A percentile compares a stretch with the other conserved stretches of the same genome.
phyloP scores from a whole-genome alignment of 2,888 invertebrate genomes.

The Phyllotreta cruciferae region DNA sequence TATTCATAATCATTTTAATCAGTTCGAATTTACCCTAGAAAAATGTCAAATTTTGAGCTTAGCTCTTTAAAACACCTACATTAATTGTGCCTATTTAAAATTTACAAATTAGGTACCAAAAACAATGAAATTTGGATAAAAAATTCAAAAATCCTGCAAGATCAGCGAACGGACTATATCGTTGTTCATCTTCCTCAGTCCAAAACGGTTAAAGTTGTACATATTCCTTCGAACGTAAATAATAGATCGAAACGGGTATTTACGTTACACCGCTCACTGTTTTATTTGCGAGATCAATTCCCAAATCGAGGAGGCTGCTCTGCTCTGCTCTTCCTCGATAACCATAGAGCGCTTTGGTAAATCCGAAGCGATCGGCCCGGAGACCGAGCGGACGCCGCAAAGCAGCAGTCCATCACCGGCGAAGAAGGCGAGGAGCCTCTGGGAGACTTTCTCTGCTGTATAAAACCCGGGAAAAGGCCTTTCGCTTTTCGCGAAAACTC shows the following conservation, averaged over 20 bases:
- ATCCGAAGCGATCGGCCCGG: slow-evolving; percentile 54
- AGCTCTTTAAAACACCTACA: too few species aligned
- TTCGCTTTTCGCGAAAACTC: too few species aligned
- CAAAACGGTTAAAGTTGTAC: too few species aligned
- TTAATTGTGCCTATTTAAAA: too few species aligned
- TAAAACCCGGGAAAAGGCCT: slow-evolving; percentile 34
- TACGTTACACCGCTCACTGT: neutral
- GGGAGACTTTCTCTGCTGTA: slow-evolving; percentile 51
- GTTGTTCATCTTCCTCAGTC: too few species aligned
- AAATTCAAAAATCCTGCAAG: too few species aligned
- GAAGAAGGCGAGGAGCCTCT: slow-evolving; percentile 37
- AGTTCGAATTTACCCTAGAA: too few species aligned
- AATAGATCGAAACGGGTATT: neutral
- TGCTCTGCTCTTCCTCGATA: slow-evolving; percentile 51
- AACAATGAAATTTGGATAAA: too few species aligned
- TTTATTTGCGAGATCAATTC: slow-evolving; percentile 48
- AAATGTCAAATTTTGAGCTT: too few species aligned
- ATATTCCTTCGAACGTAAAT: neutral
- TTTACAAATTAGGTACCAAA: too few species aligned
- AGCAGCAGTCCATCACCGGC: slow-evolving; percentile 55
- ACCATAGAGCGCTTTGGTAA: slow-evolving; percentile 51
- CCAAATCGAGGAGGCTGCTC: slow-evolving; percentile 53
- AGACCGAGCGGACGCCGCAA: slow-evolving; percentile 45
- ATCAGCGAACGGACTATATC: too few species aligned
- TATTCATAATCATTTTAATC: too few species aligned